phyloP scores from a whole-genome alignment of 2,888 invertebrate genomes.

The Sabellastarte sp. region DNA sequence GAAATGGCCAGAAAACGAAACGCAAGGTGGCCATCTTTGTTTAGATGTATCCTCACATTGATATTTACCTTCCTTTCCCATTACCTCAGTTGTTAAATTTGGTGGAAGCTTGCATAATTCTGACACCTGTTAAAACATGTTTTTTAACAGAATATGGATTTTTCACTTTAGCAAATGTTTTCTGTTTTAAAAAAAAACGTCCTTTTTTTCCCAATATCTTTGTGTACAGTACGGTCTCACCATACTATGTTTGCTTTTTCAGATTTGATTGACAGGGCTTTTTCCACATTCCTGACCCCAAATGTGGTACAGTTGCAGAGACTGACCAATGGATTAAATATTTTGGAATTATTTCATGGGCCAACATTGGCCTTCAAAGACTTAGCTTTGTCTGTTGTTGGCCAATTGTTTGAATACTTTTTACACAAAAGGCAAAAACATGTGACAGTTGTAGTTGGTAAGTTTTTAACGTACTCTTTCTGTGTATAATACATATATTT shows the following conservation, averaged over 20 bases:
- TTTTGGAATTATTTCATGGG: conserved; percentile 62
- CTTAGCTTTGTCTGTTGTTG: conserved; percentile 58
- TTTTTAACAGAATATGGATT: too few relatives aligned
- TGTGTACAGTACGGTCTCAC: neutral
- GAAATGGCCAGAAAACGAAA: too few relatives aligned
- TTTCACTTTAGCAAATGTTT: too few relatives aligned
- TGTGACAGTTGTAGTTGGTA: conserved; percentile 53
- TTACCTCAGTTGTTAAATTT: too few relatives aligned
- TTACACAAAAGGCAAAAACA: conserved; percentile 50
- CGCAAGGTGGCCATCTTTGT: too few relatives aligned
- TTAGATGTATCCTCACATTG: too few relatives aligned
- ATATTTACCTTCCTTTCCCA: too few relatives aligned
- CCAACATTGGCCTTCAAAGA: conserved; percentile 62
- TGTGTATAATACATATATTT: too few relatives aligned
- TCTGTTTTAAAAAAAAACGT: neutral
- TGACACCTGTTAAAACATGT: too few relatives aligned
- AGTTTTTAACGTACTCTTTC: too few relatives aligned
- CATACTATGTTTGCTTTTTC: neutral
- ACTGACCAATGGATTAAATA: conserved; percentile 48
- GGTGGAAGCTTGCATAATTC: too few relatives aligned
- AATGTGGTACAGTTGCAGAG: conserved; percentile 41
- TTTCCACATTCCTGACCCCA: conserved; percentile 12
- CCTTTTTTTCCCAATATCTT: neutral
- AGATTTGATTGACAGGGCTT: conserved; percentile 22
- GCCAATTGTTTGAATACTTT: conserved; percentile 58